Percentiles rank a stretch among this genome's conserved stretches.
phyloP scores from a whole-genome alignment of 2,113 vertebrate species.

The Illadopsis cleaveri region DNA sequence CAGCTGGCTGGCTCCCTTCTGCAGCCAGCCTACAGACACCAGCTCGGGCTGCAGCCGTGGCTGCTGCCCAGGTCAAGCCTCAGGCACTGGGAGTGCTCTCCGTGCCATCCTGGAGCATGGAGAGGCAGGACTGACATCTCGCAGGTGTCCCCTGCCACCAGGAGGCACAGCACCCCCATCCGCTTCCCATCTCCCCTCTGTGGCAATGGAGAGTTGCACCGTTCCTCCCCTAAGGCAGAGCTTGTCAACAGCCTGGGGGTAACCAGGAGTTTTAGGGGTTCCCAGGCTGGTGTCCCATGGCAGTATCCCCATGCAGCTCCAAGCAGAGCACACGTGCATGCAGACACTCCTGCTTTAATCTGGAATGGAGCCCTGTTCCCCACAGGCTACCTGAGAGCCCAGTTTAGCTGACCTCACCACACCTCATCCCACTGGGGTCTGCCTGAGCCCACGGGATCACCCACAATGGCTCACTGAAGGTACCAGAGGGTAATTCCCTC shows the following conservation, averaged over 20 bases:
- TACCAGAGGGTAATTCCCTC: not conserved
- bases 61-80: not conserved
- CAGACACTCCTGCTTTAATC: not conserved
- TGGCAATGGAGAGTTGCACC: fast-evolving
- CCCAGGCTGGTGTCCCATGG: not conserved
- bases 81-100: not conserved
- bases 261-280: not conserved
- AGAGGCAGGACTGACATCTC: not conserved
- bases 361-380: fast-evolving
- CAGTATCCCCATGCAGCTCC: not conserved
- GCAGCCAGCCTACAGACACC: not conserved
- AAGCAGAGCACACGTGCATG: fast-evolving
- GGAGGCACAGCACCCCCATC: not conserved
- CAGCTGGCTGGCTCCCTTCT: not conserved
- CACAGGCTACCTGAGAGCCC: not conserved
- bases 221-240: not conserved
- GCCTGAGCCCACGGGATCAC: fast-evolving
- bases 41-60: not conserved
- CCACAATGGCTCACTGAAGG: fast-evolving
- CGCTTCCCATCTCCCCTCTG: not conserved
- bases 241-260: not conserved
- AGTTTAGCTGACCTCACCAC: fast-evolving
- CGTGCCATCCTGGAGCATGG: fast-evolving
- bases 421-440: not conserved
- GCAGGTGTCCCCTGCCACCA: not conserved